Evolutionary conservation across 1,140 invertebrate genomes (phyloP), one percentile per base, ranked within the genome.

Genomic region (Achatina immaculata): DNA sequence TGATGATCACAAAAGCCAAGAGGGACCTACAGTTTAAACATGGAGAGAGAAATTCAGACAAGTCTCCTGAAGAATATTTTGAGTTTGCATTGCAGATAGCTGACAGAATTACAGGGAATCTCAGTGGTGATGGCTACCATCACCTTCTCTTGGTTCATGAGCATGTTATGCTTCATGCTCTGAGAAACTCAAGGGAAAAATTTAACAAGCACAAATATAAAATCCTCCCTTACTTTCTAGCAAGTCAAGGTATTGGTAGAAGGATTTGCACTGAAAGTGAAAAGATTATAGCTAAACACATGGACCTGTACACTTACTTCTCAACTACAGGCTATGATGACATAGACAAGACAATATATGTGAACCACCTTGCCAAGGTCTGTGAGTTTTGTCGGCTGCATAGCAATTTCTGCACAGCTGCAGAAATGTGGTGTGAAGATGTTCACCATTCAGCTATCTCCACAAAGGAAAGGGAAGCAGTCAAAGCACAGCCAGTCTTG

Each of bases 101-200:
- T 31, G 11, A 28, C n/a, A 62, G 58, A 62, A 6, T 62, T 31
- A 62, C 58, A 6, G 58, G 58, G 4, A 62, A 62, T 31, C 58
- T 62, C 3, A 62, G 58, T 31, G 58, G 31, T 62, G 58, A 62
- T 62, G 58, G 58, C 16, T 62, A 62, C 28, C 58, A 62, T 62
- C 58, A 62, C 28, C 58, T 62, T 21, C n/a, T 62, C 1, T 6
- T 62, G n/a, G 28, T 28, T 31, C 58, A 31, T 62, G 58, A 62
- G 21, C 58, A 62, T 62, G 58, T 3, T 3, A 62, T 62, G 58
- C 6, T 62, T 6, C 28, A 31, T n/a, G 58, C 58, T 21, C 31
- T 62, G 16, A 28, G 28, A 62, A 28, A 31, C 58, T 62, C 58
- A 62, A 34, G 31, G 58, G 58, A 62, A 6, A 34, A 62, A 6